Evolutionary conservation across 1,140 invertebrate species (phyloP), one percentile per base, ranked within the genome.

Genomic region (Oncopodura yosiiana): DNA sequence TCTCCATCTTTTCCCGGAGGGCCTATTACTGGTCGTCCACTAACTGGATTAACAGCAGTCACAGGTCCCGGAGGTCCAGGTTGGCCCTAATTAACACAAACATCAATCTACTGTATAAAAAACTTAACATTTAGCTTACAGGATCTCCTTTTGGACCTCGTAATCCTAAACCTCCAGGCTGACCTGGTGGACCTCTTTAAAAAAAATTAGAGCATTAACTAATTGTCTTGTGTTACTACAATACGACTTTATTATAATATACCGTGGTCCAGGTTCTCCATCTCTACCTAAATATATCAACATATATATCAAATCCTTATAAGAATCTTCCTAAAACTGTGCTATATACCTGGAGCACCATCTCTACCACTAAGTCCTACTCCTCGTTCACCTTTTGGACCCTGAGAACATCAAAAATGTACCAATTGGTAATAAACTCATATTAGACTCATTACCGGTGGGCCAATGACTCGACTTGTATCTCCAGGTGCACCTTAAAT

Each of bases 371-470:
- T n/a, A n/a, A 11, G n/a, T n/a, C n/a, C n/a, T n/a, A n/a, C n/a
- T n/a, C 70, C 70, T 38, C 62, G 59, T 56, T 67, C 62, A 23
- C 71, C 72, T 50, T 58, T 56, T 19, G 63, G 58, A 41, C 70
- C 70, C 58, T 56, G 66, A 61, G 41, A 12, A 70, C 69, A 53
- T 53, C 56, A 19, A 53, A 23, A 36, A 69, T n/a, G n/a, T n/a
- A n/a, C n/a, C n/a, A n/a, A n/a, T n/a, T n/a, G n/a, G n/a, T n/a
- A n/a, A n/a, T n/a, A n/a, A n/a, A n/a, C n/a, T n/a, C n/a, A n/a
- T n/a, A n/a, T n/a, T n/a, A n/a, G n/a, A n/a, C n/a, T n/a, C n/a
- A n/a, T n/a, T n/a, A n/a, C 72, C 30, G 49, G 55, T 36, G 58
- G 34, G 51, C 71, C 71, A 41, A 53, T 65, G n/a, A n/a, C n/a